phyloP scores from a whole-genome alignment of 2,113 vertebrate genomes.

The Semicossyphus pulcher region DNA sequence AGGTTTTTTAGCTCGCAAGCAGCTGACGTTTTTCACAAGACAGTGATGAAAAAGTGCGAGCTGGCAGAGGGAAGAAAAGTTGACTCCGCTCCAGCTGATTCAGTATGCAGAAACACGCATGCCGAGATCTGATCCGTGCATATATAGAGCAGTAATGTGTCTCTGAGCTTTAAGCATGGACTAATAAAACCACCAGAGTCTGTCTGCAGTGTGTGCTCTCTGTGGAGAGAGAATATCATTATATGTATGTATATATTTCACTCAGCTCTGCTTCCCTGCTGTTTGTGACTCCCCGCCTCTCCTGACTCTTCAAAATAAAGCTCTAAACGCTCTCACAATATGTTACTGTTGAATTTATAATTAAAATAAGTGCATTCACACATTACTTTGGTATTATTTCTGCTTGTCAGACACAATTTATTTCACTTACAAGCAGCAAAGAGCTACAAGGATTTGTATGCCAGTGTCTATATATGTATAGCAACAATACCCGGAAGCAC shows the following conservation, averaged over 20 bases:
- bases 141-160: conserved; percentile 30
- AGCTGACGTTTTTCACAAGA: background rate
- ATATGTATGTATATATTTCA: background rate
- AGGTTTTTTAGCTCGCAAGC: no score
- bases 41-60: background rate
- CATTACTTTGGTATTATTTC: background rate
- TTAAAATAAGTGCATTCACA: background rate
- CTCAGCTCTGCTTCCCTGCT: background rate
- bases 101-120: conserved; percentile 22
- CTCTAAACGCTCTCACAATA: background rate
- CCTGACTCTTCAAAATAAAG: conserved; percentile 3
- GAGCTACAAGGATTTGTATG: background rate
- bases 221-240: background rate
- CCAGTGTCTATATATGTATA: no score
- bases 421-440: background rate
- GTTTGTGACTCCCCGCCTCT: conserved; percentile 8
- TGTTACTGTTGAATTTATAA: background rate
- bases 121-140: conserved; percentile 8
- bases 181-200: conserved; percentile 43
- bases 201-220: background rate
- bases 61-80: background rate
- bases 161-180: conserved; percentile 11
- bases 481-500: background rate
- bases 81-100: conserved; percentile 3
- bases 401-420: conserved; percentile 5